Conservation (phyloP, 2,113 vertebrate species). For the Pithys albifrons region DNA sequence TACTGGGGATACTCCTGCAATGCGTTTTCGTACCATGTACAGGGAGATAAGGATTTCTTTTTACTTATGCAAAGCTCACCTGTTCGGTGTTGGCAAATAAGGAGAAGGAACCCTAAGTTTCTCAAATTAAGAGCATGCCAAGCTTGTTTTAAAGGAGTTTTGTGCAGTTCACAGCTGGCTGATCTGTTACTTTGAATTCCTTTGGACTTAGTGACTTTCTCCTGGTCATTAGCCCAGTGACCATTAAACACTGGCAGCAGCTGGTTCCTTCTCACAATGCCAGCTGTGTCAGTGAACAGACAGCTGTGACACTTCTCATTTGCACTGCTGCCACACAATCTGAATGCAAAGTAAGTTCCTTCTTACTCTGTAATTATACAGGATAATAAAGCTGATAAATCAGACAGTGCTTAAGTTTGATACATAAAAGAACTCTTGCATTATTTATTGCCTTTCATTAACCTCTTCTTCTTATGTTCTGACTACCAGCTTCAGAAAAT, state of each 20-base stretch:
- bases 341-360: neutral
- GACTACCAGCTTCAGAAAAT: neutral
- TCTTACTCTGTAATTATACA: neutral
- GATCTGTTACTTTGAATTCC: neutral
- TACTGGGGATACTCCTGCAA: neutral
- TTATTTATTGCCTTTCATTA: slow-evolving; percentile 37
- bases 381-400: neutral
- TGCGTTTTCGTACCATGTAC: rapidly evolving
- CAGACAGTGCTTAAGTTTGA: neutral
- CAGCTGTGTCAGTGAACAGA: neutral
- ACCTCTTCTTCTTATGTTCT: slow-evolving; percentile 3
- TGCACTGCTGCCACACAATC: neutral
- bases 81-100: neutral
- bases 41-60: neutral
- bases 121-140: neutral
- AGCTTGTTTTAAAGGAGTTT: neutral
- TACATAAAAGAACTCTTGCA: neutral
- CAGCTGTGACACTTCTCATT: neutral
- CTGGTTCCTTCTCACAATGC: neutral
- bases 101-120: neutral
- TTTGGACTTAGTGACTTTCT: neutral
- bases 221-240: neutral
- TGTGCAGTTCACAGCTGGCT: neutral
- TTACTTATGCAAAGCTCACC: neutral
- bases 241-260: neutral